Base-by-base conservation (phyloP, 2,797 vertebrate species). In the Chanos chanos region DNA sequence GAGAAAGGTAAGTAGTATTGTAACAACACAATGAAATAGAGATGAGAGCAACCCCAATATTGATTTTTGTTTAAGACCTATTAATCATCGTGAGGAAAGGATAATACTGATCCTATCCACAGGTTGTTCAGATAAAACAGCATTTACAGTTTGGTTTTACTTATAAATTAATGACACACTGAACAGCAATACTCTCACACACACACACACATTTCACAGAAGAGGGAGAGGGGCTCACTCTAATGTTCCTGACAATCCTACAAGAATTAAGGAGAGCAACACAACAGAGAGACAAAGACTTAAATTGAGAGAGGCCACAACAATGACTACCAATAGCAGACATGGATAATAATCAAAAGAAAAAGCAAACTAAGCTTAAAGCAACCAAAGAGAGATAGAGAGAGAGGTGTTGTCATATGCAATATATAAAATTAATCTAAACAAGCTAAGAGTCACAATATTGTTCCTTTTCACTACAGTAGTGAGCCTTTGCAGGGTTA, bases 101-200 rank as follows among this genome's bases (percentile, higher is more conserved):
- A 3, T 36, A 49, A 7, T 16, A 19, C 5, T 50, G 22, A 51
- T 41, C 39, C 21, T 61, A 40, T 39, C 39, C 44, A 54, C 37
- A 52, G 31, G 50, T 30, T 40, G 34, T 18, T 52, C 39, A 45
- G 36, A 71, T 65, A 70, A 70, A 55, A 66, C 62, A 59, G 54
- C n/a, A n/a, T n/a, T 37, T 59, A 59, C 47, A 40, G 49, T 55
- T 33, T 18, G 45, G 63, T 58, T n/a, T n/a, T 53, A 45, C 43
- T 58, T 19, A 61, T 66, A 69, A 76, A 73, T 71, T 45, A 72
- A 72, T 54, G 51, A 31, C 53, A 71, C 47, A 52, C 22, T 68
- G 30, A 64, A 39, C 50, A 70, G 31, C 40, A 55, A 56, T 47
- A 75, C 33, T 47, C 48, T 66, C 37, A 64, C 39, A 66, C 33